A percentile compares a stretch with the other conserved stretches of the same genome.
These are phyloP conservation scores for Spatulosminthurus flaviceps DNA, from an alignment of 2,888 invertebrate species.

Conservation along the genomic window DNA sequence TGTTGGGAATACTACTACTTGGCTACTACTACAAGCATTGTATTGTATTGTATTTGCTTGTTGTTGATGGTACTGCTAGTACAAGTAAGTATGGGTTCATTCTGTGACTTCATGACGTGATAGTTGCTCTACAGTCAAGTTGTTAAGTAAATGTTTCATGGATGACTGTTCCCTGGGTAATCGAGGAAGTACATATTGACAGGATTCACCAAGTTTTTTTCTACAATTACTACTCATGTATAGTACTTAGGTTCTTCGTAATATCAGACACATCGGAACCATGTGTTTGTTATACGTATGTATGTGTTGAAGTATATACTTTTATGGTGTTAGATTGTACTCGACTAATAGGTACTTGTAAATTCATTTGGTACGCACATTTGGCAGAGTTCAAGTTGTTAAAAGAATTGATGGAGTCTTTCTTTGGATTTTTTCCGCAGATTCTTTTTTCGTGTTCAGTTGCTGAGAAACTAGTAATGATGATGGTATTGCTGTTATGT, in stretches of 20 bases:
- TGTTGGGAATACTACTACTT: too few relatives aligned
- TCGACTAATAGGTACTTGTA: not conserved
- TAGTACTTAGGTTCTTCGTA: too few relatives aligned
- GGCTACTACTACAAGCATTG: too few relatives aligned
- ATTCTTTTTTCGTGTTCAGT: not conserved
- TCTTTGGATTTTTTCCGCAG: not conserved
- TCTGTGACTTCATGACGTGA: slow-evolving; percentile 21
- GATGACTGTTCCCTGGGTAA: not conserved
- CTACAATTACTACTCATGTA: too few relatives aligned
- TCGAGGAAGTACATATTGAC: not conserved
- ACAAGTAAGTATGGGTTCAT: not conserved
- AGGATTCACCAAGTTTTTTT: slow-evolving; percentile 7
- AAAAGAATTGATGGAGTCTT: not conserved
- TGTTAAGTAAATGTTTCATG: slow-evolving; percentile 5
- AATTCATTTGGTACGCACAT: slow-evolving; percentile 14
- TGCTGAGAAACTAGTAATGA: too few relatives aligned
- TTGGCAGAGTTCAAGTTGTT: not conserved
- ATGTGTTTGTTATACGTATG: not conserved
- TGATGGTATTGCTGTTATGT: too few relatives aligned
- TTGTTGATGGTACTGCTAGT: too few relatives aligned
- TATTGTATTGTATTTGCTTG: too few relatives aligned
- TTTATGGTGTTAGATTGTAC: not conserved
- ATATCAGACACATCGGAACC: not conserved
- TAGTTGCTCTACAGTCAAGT: not conserved
- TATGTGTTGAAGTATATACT: too few relatives aligned